Conservation (phyloP, 1,140 invertebrate species). For the Rhopalosiphum maidis region DNA sequence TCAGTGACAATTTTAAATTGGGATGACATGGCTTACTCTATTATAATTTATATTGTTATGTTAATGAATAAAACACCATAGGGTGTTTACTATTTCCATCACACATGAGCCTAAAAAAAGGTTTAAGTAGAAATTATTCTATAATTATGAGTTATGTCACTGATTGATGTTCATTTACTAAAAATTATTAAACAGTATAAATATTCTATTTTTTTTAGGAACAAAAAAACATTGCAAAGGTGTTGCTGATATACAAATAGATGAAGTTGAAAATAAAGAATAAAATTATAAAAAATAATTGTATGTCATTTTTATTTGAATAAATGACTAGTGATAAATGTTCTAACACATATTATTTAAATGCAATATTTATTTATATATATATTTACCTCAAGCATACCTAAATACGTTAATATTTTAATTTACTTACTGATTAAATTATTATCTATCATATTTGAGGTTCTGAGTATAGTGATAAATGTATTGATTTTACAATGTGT, state of each 20-base stretch:
- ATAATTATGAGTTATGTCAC: not conserved
- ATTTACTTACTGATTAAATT: too few species aligned
- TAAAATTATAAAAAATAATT: not conserved
- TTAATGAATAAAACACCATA: not conserved
- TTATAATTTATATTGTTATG: not conserved
- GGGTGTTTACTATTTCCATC: not conserved
- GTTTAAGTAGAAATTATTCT: not conserved
- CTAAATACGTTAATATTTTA: too few species aligned
- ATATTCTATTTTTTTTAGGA: not conserved
- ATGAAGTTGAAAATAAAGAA: constrained; percentile 14
- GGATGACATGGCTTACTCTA: not conserved
- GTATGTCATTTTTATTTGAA: not conserved
- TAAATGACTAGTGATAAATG: not conserved
- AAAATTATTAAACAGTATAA: not conserved
- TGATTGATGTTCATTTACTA: not conserved
- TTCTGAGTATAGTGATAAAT: too few species aligned
- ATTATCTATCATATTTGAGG: too few species aligned
- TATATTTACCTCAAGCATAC: too few species aligned
- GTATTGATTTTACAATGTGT: too few species aligned
- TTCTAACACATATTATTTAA: not conserved
- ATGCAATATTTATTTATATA: too few species aligned
- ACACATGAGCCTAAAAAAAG: not conserved
- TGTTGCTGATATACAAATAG: constrained; percentile 40
- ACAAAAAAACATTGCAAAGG: constrained; percentile 27
- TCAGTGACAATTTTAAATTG: not conserved